A percentile compares a stretch with the other conserved stretches of the same genome.
Evolutionary conservation across 2,797 vertebrate species (phyloP).

Genomic region (Pipistrellus pygmaeus): DNA sequence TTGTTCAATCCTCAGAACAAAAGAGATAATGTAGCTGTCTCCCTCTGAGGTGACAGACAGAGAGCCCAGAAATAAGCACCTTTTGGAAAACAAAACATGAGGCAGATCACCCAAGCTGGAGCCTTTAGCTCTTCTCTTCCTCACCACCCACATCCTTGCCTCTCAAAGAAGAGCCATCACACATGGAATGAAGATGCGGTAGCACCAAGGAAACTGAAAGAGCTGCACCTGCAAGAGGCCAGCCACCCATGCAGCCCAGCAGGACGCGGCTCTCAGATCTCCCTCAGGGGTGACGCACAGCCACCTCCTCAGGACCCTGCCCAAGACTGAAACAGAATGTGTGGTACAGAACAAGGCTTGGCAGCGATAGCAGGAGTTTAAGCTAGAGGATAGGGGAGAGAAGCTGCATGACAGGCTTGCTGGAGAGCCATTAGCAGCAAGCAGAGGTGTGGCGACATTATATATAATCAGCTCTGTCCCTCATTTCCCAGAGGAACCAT

Average conservation of each 20-base stretch:
- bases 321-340: not conserved
- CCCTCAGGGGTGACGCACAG: not conserved
- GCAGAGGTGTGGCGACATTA: not conserved
- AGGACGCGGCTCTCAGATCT: not conserved
- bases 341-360: not conserved
- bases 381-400: not conserved
- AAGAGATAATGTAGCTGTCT: not conserved
- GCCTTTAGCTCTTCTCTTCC: not conserved
- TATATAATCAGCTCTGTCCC: not conserved
- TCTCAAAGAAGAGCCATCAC: not conserved
- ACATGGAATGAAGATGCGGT: not conserved
- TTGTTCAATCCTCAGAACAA: not conserved
- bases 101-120: not conserved
- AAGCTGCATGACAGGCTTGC: not conserved
- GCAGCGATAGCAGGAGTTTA: not conserved
- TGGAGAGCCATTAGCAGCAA: not conserved
- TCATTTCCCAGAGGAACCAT: not conserved
- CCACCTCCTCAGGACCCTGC: not conserved
- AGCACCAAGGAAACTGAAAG: not conserved
- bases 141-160: not conserved
- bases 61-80: not conserved
- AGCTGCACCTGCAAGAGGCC: not conserved
- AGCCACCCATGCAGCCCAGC: not conserved
- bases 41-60: not conserved
- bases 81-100: not conserved